These are phyloP conservation scores for Etia nguti DNA, from an alignment of 2,113 vertebrate species.

Conservation along the genomic window DNA sequence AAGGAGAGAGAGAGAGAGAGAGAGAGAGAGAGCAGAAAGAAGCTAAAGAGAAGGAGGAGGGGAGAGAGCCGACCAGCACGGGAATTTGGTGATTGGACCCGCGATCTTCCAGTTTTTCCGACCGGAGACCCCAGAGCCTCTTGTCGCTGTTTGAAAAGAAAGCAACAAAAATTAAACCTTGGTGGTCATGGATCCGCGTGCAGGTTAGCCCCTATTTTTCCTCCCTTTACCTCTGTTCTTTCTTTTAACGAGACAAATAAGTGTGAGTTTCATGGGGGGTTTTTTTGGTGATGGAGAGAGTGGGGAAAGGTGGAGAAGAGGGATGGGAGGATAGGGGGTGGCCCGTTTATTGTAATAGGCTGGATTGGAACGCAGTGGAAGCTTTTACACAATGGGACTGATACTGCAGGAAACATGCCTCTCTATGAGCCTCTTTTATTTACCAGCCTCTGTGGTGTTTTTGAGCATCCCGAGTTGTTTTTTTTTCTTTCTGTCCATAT, in stretches of 20 bases:
- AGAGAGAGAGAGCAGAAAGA: background rate
- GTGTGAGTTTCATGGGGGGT: background rate
- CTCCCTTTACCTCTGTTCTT: background rate
- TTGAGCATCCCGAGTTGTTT: background rate
- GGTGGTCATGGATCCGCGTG: constrained; percentile 13
- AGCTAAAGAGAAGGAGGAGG: constrained; percentile 1
- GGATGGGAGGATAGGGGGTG: background rate
- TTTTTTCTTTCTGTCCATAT: background rate
- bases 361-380: constrained; percentile 7
- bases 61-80: background rate
- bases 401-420: background rate
- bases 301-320: background rate
- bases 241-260: background rate
- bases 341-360: constrained; percentile 11
- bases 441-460: background rate
- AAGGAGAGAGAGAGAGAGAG: background rate
- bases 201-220: constrained; percentile 13
- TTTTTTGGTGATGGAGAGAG: background rate
- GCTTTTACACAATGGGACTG: constrained; percentile 5
- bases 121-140: background rate
- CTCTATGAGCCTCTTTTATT: background rate
- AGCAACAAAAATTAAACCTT: background rate
- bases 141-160: background rate
- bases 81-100: constrained; percentile 21
- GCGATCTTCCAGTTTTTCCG: background rate